A percentile compares a stretch with the other conserved stretches of the same genome.
Conservation (phyloP, 2,797 vertebrate species). For the Eulemur coronatus region DNA sequence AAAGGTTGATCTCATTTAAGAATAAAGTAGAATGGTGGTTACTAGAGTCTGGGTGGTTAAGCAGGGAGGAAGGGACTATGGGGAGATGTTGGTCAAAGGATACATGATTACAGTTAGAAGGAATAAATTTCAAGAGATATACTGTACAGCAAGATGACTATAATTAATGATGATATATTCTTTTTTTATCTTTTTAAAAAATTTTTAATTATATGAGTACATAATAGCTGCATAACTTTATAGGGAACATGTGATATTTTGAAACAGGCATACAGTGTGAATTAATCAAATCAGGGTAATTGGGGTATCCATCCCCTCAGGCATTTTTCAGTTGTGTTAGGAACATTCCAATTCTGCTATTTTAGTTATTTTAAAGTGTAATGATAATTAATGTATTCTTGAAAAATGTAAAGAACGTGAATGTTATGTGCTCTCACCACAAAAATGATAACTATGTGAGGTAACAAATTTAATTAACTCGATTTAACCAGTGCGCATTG, state of each 20-base stretch:
- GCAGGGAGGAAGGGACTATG: not conserved
- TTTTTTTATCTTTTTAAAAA: too few relatives aligned
- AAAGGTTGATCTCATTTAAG: not conserved
- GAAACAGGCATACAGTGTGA: too few relatives aligned
- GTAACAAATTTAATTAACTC: not conserved
- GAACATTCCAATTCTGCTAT: too few relatives aligned
- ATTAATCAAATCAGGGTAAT: too few relatives aligned
- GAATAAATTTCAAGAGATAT: not conserved
- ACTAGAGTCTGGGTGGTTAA: not conserved
- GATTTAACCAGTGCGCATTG: not conserved
- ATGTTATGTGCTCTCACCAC: not conserved
- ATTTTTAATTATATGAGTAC: too few relatives aligned
- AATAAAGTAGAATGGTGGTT: not conserved
- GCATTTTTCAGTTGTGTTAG: too few relatives aligned
- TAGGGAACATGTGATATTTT: too few relatives aligned
- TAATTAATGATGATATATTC: not conserved
- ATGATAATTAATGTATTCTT: not conserved
- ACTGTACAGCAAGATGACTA: not conserved
- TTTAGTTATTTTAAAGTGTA: not conserved
- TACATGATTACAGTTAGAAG: not conserved
- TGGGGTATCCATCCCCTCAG: too few relatives aligned
- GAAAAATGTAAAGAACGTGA: not conserved
- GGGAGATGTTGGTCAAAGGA: not conserved
- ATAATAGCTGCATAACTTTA: too few relatives aligned
- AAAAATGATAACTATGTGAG: not conserved